A percentile compares a stretch with the other conserved stretches of the same genome.
Evolutionary conservation across 2,888 invertebrate genomes (phyloP).

Genomic region (Tenthredo notha): DNA sequence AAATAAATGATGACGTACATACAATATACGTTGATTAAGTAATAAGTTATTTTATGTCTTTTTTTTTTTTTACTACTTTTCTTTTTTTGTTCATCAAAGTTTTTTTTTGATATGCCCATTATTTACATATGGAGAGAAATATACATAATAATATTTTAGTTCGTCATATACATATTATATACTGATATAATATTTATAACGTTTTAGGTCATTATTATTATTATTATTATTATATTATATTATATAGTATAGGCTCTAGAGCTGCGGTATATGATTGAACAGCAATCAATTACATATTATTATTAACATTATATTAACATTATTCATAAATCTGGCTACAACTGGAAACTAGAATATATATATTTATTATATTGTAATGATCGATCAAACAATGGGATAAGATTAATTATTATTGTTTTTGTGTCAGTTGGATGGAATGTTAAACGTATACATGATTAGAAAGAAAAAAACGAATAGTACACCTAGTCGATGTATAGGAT

Average conservation of each 20-base stretch:
- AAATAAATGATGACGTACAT: neutral
- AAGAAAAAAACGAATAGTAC: neutral
- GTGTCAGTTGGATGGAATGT: conserved; percentile 38
- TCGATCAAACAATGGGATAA: conserved; percentile 3
- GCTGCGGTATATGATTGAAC: neutral
- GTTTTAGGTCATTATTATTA: neutral
- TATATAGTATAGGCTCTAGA: neutral
- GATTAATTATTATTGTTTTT: conserved; percentile 1
- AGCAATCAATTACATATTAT: neutral
- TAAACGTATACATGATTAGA: conserved; percentile 1
- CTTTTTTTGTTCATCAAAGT: neutral
- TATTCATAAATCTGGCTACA: neutral
- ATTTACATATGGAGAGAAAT: neutral
- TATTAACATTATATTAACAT: neutral
- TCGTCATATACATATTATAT: neutral
- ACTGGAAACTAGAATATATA: neutral
- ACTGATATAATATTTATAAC: neutral
- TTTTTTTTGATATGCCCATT: neutral
- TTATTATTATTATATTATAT: neutral
- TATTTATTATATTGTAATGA: no score
- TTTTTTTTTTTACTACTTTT: neutral
- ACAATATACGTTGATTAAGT: neutral
- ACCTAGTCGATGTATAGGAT: neutral
- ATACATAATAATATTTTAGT: neutral
- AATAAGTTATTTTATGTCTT: conserved; percentile 38